Evolutionary conservation across 2,113 vertebrate genomes (phyloP).

Genomic region (Ciconia maguari): DNA sequence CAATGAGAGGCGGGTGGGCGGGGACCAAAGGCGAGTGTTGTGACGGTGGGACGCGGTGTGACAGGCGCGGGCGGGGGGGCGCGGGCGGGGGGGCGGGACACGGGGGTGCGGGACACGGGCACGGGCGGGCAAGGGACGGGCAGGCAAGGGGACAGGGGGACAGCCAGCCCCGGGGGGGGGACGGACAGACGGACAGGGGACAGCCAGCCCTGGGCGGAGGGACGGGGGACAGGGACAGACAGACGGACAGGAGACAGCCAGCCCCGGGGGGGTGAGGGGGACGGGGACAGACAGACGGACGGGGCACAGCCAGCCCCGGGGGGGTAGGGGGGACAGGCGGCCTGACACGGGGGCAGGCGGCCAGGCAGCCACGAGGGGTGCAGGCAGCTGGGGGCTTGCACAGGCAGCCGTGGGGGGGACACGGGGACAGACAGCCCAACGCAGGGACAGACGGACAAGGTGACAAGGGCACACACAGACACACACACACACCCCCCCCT

Average conservation of each 20-base stretch:
- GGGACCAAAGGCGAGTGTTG: not conserved
- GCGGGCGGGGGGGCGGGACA: not conserved
- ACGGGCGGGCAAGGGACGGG: not conserved
- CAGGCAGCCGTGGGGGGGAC: not conserved
- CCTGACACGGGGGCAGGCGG: not conserved
- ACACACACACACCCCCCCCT: not conserved
- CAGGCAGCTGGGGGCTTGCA: not conserved
- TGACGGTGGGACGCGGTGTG: not conserved
- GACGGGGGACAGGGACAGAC: no score
- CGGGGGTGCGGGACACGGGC: not conserved
- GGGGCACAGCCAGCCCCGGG: not conserved
- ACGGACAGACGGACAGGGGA: not conserved
- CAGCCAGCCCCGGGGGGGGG: not conserved
- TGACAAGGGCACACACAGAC: not conserved
- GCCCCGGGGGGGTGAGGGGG: no score
- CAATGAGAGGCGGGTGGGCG: slow-evolving; percentile 45
- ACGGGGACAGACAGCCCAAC: not conserved
- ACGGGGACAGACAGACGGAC: not conserved
- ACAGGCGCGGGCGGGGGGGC: not conserved
- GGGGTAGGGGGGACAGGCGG: no score
- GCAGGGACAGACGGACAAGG: not conserved
- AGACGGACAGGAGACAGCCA: not conserved
- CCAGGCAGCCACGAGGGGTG: not conserved
- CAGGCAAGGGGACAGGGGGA: not conserved
- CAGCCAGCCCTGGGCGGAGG: no score